Evolutionary conservation across 2,797 vertebrate genomes (phyloP).

Genomic region (Sphenopsis melanotis): DNA sequence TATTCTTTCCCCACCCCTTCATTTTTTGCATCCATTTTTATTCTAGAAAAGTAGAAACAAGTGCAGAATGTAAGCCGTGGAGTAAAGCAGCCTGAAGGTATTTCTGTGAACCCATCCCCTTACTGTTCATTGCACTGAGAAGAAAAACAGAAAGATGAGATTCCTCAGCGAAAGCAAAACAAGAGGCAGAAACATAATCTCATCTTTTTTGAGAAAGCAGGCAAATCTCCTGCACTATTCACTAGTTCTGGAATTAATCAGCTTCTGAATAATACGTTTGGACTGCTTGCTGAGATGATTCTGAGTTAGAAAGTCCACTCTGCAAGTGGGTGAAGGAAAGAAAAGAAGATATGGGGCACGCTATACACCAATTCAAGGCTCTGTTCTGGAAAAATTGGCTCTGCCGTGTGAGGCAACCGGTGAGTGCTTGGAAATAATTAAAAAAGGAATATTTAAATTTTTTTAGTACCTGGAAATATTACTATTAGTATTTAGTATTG

Average conservation of each 20-base stretch:
- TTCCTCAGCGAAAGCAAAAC: constrained; percentile 17
- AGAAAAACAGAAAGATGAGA: constrained; percentile 42
- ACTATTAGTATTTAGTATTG: neutral
- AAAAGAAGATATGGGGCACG: constrained; percentile 26
- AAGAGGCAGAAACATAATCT: constrained; percentile 63
- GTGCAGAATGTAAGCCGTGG: neutral
- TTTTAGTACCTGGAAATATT: neutral
- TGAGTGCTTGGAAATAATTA: constrained; percentile 38
- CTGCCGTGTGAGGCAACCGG: constrained; percentile 70
- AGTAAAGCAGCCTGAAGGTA: constrained; percentile 5
- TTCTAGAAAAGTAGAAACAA: neutral
- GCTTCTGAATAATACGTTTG: neutral
- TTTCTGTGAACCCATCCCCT: constrained; percentile 14
- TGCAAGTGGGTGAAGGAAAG: neutral
- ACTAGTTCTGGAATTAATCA: constrained; percentile 11
- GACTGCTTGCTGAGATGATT: neutral
- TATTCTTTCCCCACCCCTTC: accelerated
- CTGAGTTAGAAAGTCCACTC: neutral
- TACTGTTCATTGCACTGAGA: neutral
- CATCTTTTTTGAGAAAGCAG: neutral
- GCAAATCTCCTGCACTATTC: constrained; percentile 14
- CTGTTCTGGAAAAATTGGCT: constrained; percentile 79
- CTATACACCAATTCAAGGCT: constrained; percentile 59
- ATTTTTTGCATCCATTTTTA: neutral
- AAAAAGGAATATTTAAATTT: neutral